Conservation (phyloP, 2,113 vertebrate genomes). For the Cebidichthys violaceus region DNA sequence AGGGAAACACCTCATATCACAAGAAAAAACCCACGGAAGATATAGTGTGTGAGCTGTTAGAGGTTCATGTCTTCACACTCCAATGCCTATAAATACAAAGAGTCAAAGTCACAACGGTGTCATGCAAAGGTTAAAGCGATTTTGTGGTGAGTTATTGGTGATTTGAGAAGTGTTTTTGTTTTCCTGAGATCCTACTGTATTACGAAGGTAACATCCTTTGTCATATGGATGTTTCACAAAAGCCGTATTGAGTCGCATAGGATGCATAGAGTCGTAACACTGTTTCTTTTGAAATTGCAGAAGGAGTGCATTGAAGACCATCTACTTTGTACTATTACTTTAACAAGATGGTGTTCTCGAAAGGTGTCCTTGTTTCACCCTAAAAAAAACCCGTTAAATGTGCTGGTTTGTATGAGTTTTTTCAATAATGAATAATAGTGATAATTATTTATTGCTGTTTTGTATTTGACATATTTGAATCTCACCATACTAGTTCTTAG, state of each 20-base stretch:
- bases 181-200: background rate
- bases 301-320: background rate
- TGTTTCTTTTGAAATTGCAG: background rate
- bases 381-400: background rate
- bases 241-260: too few relatives aligned
- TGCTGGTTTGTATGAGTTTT: background rate
- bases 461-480: background rate
- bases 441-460: background rate
- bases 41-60: background rate
- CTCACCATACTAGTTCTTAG: background rate
- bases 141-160: constrained; percentile 11
- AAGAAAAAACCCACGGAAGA: background rate
- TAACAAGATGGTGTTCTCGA: background rate
- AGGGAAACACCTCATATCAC: background rate
- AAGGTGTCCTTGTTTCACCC: background rate
- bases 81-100: constrained; percentile 22
- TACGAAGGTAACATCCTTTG: background rate
- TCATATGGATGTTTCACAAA: constrained; percentile 1
- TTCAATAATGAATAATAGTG: too few relatives aligned
- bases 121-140: constrained; percentile 23
- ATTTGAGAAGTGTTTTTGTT: constrained; percentile 10
- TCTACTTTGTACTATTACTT: background rate
- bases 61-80: background rate
- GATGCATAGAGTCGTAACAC: background rate
- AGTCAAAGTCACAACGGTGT: constrained; percentile 16